Evolutionary conservation across 2,113 vertebrate genomes (phyloP).

Genomic region (Pristiophorus japonicus): DNA sequence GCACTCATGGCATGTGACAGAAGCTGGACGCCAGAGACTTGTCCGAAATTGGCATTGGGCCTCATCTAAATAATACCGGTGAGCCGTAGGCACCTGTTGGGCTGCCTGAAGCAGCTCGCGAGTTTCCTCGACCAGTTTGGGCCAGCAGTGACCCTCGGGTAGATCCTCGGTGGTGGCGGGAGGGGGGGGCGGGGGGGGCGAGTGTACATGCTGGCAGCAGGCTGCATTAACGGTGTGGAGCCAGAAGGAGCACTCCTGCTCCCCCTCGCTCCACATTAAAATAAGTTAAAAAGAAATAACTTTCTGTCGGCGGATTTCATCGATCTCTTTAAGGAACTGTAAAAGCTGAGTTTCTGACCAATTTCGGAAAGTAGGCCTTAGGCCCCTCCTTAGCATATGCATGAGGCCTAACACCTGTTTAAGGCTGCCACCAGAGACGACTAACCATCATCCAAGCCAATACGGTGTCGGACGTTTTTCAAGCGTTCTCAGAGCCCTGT

Average conservation of each 20-base stretch:
- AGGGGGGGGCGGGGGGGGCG: not conserved
- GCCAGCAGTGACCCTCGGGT: not conserved
- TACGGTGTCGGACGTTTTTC: not conserved
- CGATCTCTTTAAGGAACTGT: not conserved
- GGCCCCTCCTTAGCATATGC: not conserved
- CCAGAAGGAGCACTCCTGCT: not conserved
- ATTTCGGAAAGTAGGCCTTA: not conserved
- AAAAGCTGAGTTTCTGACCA: not conserved
- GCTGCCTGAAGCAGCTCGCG: not conserved
- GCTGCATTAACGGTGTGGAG: not conserved
- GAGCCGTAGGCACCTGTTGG: not conserved
- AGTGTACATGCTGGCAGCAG: not conserved
- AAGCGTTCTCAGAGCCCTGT: not conserved
- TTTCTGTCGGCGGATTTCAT: not conserved
- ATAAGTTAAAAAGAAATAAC: not conserved
- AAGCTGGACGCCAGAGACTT: not conserved
- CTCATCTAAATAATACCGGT: not conserved
- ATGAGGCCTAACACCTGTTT: not conserved
- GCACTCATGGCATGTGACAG: not conserved
- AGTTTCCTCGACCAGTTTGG: not conserved
- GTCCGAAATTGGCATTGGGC: not conserved
- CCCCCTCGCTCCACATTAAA: not conserved
- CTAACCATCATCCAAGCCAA: not conserved
- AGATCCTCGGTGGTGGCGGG: not conserved
- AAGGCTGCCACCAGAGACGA: not conserved